phyloP scores from a whole-genome alignment of 2,797 vertebrate species.

The Tachyglossus aculeatus region DNA sequence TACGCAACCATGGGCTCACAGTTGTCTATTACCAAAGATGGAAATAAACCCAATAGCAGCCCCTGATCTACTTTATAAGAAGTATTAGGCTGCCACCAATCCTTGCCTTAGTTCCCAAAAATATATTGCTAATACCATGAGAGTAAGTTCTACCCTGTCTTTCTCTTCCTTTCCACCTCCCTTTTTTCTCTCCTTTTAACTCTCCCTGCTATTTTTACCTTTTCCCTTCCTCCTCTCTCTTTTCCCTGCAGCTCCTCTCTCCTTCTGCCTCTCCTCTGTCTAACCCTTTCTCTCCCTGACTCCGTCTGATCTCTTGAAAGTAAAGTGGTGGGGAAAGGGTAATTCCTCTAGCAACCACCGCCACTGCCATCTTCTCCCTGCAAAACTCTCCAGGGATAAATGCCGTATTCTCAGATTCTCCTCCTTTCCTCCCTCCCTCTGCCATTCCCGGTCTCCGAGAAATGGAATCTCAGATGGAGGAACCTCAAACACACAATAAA shows the following conservation, averaged over 20 bases:
- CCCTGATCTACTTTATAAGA: not conserved
- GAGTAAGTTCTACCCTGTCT: not conserved
- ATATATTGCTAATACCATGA: no score
- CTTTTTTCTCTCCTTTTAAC: not conserved
- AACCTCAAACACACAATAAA: no score
- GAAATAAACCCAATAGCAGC: not conserved
- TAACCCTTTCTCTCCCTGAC: not conserved
- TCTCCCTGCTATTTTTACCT: not conserved
- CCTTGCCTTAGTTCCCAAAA: no score
- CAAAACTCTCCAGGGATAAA: no score
- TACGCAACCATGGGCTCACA: no score
- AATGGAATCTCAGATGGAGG: not conserved
- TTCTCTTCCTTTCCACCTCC: not conserved
- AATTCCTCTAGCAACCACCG: not conserved
- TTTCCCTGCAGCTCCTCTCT: not conserved
- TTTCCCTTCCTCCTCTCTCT: not conserved
- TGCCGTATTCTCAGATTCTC: no score
- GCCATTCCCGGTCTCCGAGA: not conserved
- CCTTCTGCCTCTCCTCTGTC: not conserved
- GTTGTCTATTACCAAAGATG: not conserved
- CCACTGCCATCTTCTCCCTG: not conserved
- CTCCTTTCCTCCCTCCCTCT: not conserved
- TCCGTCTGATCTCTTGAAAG: not conserved
- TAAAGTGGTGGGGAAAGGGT: not conserved
- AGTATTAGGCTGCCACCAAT: no score